Base-by-base conservation (phyloP, 2,888 invertebrate genomes). In the Pristionchus mayeri region DNA sequence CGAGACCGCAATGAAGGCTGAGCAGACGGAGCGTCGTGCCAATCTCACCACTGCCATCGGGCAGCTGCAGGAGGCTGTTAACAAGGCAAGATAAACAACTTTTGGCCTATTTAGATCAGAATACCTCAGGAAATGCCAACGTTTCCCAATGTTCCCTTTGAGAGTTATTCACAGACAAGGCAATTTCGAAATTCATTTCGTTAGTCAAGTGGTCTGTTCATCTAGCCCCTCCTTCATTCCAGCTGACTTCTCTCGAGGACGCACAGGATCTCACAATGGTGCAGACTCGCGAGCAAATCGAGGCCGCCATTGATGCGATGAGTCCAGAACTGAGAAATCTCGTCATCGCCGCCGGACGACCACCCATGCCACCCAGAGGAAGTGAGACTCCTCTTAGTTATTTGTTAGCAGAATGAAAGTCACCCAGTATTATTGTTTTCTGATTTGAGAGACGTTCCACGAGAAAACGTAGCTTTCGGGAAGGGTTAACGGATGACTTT, bases 1-100 rank as follows among this genome's bases (percentile, higher is more conserved):
- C 76, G 50, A 76, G 18, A 30, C 30, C 21, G 76, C 48, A 30
- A 76, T 76, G 76, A 6, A 50, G 13, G 48, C 48, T 3, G 13
- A n/a, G 48, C 48, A 30, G 27, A 40, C 48, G 18, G 76, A 76
- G 50, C 76, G 76, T 40, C 48, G 50, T 18, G 50, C 76, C 76
- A 76, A 76, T 40, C 21, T 76, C 3, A 50, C 30, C 30, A 40
- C 50, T 6, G 76, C 76, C 7, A 27, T 50, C 48, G 48, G 40
- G 2, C 50, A 76, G 21, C 76, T 76, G 6, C 18, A 24, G 6
- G 50, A 50, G 1, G 76, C 76, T 27, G 18, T 50, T 3, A 48
- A 27, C 0, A 18, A 24, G 50, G 76, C 50, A 13, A 30, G 76
- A 7, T 6, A 34, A 9, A 4, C 13, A 6, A 52, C 24, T 0